Base-by-base conservation (phyloP, 1,140 invertebrate genomes). In the Archegozetes longisetosus region DNA sequence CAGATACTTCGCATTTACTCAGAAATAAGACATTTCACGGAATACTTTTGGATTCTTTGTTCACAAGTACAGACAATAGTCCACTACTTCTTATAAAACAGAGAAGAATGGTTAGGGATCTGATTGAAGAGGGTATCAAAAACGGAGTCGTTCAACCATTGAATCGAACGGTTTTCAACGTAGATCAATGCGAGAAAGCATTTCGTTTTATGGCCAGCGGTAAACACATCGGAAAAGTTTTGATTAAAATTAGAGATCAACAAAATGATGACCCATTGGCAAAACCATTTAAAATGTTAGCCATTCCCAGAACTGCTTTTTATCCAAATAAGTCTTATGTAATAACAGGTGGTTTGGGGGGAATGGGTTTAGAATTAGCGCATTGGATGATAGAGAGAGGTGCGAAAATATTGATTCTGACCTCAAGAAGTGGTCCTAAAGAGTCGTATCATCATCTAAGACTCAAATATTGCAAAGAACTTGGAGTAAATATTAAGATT, bases 21-120 rank as follows among this genome's bases (percentile, higher is more conserved):
- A 93, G 91, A 69, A 97, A 97, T 69, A 87, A 88, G 1, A 84
- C 86, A 13, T 94, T 98, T 80, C 91, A 97, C 74, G 93, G 93
- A 59, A 93, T 98, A 67, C 74, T 96, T 2, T 72, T 97, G 62
- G 93, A 97, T 75, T 84, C 86, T 14, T 74, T 97, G 22, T 89
- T 93, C 71, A 83, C 84, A 48, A 76, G 78, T 53, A 75, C 74
- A 60, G 67, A 72, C 40, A 86, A 86, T 56, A 90, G 88, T 72
- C 48, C 53, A 2, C 22, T 1, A 2, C 1, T 2, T 76, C 75
- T 75, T 56, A 62, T 71, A 72, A 32, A 78, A 78, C 64, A 81
- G 93, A 6, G 81, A 84, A 2, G 70, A 74, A 17, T 76, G 92
- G 26, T 78, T 96, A 0, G 76, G 4, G 53, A 27, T 3, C 22